Evolutionary conservation across 1,140 invertebrate species (phyloP), one percentile per base, ranked within the genome.

Genomic region (Aphidius ervi): DNA sequence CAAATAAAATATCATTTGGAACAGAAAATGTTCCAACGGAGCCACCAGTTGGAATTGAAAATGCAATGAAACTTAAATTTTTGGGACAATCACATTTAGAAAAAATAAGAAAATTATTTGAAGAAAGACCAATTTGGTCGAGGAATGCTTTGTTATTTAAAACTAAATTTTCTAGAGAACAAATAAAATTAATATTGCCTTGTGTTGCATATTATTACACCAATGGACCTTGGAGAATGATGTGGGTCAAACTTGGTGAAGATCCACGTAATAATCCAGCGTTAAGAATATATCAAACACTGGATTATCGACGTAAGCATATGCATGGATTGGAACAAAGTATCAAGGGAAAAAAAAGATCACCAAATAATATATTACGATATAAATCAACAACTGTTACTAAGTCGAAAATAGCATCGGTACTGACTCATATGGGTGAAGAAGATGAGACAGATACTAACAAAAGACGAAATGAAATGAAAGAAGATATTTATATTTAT

Each of bases 191-290:
- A 68, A 82, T 96, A 43, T 76, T 97, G 46, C 93, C 94, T 0
- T 83, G 86, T 39, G 76, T 93, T 1, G 90, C 93, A 0, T 92
- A 93, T 74, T 94, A 94, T 73, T 93, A 89, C 75, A 82, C 83
- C 9, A 90, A 86, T 65, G 95, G 95, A 0, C 95, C 95, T 0
- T 98, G 93, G 92, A 82, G 92, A 58, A 85, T 86, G 50, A 83
- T 91, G 70, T 97, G 94, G 89, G 86, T 93, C 0, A 86, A 82
- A 71, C 86, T 89, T 68, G 93, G 93, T 0, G 96, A 93, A 69
- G 92, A 97, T 81, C 93, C 94, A 0, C 81, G 90, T 47, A 88
- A 87, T 68, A 87, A 94, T 65, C 87, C 88, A n/a, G 72, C 80
- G 3, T 83, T 91, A 39, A 87, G 89, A 66, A 86, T 86, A 48